Evolutionary conservation across 2,797 vertebrate species (phyloP), one percentile per base, ranked within the genome.

Genomic region (Tenualosa ilisha): DNA sequence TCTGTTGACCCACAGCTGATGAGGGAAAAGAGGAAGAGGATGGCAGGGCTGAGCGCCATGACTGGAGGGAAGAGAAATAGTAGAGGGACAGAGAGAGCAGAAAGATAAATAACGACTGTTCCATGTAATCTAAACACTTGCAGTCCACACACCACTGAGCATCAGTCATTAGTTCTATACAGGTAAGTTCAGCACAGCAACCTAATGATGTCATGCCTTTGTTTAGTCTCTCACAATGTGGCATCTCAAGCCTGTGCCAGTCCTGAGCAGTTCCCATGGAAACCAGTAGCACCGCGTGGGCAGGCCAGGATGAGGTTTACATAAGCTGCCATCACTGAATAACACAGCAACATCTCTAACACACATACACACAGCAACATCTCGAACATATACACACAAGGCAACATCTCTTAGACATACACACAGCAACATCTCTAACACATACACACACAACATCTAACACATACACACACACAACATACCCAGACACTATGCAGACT

Each of bases 1-100:
- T 97, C 96, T 0, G 96, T 95, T 8, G 95, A 95, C 86, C 95
- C 94, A 22, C 92, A 95, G 88, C 94, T 93, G 84, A 97, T 93
- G 91, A 97, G 91, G 3, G 94, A 93, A 89, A 98, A 92, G 89
- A 98, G 94, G 92, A 97, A 92, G 93, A 97, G 91, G 92, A 96
- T 91, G 86, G 92, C 82, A 15, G 86, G 84, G 85, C 89, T 87
- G 88, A 93, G 81, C 24, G 93, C 92, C 96, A 96, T 96, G 85
- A 65, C 91, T 91, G 86, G 2, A 82, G 43, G n/a, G 11, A 31
- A 22, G 9, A 90, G 22, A 89, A 49, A 88, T 93, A 92, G 88
- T 87, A 89, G 84, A 90, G 24, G 89, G 56, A 87, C 63, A 85
- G 75, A 86, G 72, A 86, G 51, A 72, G 86, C 11, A 84, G 85